Conservation (phyloP, 2,113 vertebrate genomes). For the Okapia johnstoni region DNA sequence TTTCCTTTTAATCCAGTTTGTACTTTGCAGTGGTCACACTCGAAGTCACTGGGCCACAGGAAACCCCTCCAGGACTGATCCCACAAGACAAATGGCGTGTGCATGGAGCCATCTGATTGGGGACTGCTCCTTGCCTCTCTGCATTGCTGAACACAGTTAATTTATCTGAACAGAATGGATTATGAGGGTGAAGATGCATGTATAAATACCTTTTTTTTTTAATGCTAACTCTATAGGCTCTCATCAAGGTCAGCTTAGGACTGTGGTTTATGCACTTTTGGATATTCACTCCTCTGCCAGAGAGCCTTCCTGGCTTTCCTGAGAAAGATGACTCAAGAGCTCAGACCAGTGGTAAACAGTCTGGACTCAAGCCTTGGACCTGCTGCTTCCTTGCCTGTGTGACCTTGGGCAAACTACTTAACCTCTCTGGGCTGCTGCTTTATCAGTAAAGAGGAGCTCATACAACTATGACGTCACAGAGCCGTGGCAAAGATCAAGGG, state of each 20-base stretch:
- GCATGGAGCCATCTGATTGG: constrained; percentile 27
- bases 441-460: neutral
- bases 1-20: constrained; percentile 42
- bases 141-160: constrained; percentile 53
- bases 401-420: neutral
- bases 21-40: constrained; percentile 8
- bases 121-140: constrained; percentile 44
- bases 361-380: neutral
- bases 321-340: neutral
- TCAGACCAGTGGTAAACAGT: neutral
- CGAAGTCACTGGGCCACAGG: constrained; percentile 8
- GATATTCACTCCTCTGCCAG: neutral
- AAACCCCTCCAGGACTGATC: constrained; percentile 36
- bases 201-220: constrained; percentile 46
- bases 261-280: neutral
- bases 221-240: constrained; percentile 54
- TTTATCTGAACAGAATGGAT: constrained; percentile 60
- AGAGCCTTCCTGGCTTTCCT: neutral
- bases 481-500: neutral
- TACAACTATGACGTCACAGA: rapidly evolving
- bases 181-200: constrained; percentile 65
- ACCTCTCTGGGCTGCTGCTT: neutral
- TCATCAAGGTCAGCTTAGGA: constrained; percentile 45
- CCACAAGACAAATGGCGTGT: constrained; percentile 24
- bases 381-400: neutral